These are phyloP conservation scores for Drosophila flavopinicola DNA, from an alignment of 2,888 invertebrate genomes.

Conservation along the genomic window DNA sequence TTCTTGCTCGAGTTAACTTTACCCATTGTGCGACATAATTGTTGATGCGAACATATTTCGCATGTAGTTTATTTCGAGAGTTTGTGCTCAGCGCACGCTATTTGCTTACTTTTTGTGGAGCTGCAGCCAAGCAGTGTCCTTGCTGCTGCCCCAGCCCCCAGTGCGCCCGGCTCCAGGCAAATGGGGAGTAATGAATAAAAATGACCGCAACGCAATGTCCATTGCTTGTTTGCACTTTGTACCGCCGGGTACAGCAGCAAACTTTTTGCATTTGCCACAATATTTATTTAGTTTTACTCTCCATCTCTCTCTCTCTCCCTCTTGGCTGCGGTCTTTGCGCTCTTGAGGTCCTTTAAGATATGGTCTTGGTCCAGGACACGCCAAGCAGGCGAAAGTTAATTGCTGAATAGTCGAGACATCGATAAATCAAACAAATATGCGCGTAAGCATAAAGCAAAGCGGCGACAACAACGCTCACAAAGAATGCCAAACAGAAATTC, in stretches of 20 bases:
- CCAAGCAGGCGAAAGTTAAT: constrained; percentile 57
- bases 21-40: constrained; percentile 25
- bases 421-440: constrained; percentile 75
- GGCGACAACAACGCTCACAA: constrained; percentile 53
- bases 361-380: constrained; percentile 24
- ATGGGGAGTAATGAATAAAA: constrained; percentile 54
- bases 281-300: constrained; percentile 31
- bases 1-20: background rate
- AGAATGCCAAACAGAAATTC: constrained; percentile 39
- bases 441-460: constrained; percentile 70
- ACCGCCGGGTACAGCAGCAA: constrained; percentile 56
- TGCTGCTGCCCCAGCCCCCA: constrained; percentile 8
- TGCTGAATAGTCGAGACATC: constrained; percentile 78
- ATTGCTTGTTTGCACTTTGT: constrained; percentile 60
- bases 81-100: constrained; percentile 21
- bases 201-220: constrained; percentile 61
- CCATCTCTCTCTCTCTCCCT: background rate
- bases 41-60: constrained; percentile 28
- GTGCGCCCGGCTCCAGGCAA: constrained; percentile 11
- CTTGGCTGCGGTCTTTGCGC: constrained; percentile 21
- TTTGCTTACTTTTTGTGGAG: constrained; percentile 21
- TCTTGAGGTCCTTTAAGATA: constrained; percentile 13
- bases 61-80: constrained; percentile 17
- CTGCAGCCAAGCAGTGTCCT: constrained; percentile 32
- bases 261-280: constrained; percentile 57